Conservation (phyloP, 2,797 vertebrate species). For the Chloroceryle amazona region DNA sequence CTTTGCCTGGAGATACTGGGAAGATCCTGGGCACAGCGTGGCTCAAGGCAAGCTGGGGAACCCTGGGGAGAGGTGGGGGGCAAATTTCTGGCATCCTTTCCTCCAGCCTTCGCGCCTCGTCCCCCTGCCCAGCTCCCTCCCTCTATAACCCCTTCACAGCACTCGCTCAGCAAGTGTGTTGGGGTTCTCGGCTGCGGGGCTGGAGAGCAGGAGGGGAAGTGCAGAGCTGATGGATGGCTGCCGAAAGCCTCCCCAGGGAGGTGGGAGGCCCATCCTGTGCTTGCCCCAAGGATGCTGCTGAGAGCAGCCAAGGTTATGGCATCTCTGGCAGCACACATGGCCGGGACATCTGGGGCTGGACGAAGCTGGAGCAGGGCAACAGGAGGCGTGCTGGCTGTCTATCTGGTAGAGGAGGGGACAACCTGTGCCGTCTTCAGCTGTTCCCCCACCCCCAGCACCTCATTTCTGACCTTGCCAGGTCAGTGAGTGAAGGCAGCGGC, state of each 20-base stretch:
- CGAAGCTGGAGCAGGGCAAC: background rate
- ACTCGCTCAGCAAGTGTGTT: fast-evolving
- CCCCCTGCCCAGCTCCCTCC: background rate
- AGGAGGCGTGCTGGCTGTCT: background rate
- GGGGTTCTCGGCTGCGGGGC: background rate
- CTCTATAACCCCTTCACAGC: fast-evolving
- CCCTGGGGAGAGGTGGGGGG: fast-evolving
- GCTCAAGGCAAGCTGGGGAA: background rate
- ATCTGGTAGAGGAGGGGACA: background rate
- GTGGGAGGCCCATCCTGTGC: fast-evolving
- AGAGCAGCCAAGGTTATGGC: background rate
- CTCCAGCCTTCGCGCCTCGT: fast-evolving
- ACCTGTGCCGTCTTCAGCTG: background rate
- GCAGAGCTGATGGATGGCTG: background rate
- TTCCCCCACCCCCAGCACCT: background rate
- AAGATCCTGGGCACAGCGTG: fast-evolving
- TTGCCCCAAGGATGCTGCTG: background rate
- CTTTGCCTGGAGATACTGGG: background rate
- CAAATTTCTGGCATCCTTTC: background rate
- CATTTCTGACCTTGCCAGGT: background rate
- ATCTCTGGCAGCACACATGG: fast-evolving
- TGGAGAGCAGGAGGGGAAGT: background rate
- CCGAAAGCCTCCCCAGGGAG: background rate
- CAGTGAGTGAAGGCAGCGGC: background rate
- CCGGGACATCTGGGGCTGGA: background rate